phyloP scores from a whole-genome alignment of 2,888 invertebrate species.

The Ichneumoninae sp. region DNA sequence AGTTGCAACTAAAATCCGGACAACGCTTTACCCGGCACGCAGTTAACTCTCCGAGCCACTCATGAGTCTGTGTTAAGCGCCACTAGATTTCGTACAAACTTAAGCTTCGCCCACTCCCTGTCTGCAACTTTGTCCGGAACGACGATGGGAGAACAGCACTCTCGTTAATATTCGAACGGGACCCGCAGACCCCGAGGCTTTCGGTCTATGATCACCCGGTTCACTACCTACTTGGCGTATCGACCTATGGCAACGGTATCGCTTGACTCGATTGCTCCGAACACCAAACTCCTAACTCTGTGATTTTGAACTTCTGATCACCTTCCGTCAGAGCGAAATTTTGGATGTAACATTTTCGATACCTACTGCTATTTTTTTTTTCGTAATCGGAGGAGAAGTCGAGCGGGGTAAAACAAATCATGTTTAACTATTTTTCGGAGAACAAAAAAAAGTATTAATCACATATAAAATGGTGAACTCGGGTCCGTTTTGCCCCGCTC shows the following conservation, averaged over 20 bases:
- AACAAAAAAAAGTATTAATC: no score
- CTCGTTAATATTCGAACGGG: conserved; percentile 73
- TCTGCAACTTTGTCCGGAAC: conserved; percentile 10
- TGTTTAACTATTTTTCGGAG: no score
- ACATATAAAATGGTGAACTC: no score
- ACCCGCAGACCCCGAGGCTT: conserved; percentile 9
- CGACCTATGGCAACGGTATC: conserved; percentile 7
- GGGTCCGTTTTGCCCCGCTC: no score
- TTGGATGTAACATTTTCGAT: not conserved
- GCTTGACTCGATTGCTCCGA: conserved; percentile 7
- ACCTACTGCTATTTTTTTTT: not conserved
- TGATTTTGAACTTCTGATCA: conserved; percentile 6
- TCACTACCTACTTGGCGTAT: conserved; percentile 15
- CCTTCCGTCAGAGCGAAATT: not conserved
- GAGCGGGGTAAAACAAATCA: no score
- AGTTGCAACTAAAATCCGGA: conserved; percentile 73
- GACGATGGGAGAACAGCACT: conserved; percentile 11
- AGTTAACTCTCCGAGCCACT: conserved; percentile 56
- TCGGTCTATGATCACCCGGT: conserved; percentile 10
- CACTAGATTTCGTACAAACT: conserved; percentile 40
- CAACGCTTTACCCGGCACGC: conserved; percentile 76
- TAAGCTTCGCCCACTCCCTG: conserved; percentile 41
- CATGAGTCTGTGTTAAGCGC: conserved; percentile 40
- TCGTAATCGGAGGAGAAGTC: no score
- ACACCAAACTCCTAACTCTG: conserved; percentile 7